Conservation (phyloP, 2,888 invertebrate species). For the Pocota personata region DNA sequence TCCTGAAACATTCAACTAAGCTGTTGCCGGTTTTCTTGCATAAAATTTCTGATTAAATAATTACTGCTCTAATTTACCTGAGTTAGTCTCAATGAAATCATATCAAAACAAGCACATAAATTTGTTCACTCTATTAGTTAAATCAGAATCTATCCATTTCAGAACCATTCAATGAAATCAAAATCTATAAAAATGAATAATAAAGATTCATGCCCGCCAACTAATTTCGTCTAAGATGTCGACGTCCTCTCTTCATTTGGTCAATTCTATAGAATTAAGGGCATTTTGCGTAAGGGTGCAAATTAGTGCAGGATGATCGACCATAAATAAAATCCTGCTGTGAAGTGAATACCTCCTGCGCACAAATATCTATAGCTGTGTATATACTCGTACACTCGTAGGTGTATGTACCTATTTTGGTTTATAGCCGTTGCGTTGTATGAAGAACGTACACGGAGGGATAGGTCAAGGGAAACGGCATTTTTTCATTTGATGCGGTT, state of each 20-base stretch:
- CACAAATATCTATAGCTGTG: not conserved
- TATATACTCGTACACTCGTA: not conserved
- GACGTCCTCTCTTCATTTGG: not conserved
- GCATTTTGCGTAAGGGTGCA: not conserved
- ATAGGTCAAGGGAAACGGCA: not conserved
- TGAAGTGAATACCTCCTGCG: not conserved
- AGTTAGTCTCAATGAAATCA: not conserved
- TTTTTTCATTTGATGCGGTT: not conserved
- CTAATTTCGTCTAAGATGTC: not conserved
- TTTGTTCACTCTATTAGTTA: not conserved
- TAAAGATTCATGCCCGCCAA: not conserved
- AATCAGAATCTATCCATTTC: not conserved
- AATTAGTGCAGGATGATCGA: constrained; percentile 6
- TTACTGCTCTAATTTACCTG: not conserved
- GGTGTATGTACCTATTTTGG: not conserved
- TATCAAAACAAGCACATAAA: not conserved
- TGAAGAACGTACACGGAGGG: not conserved
- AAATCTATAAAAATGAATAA: not conserved
- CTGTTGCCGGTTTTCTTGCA: no score
- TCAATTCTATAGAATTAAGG: not conserved
- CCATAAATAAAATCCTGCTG: not conserved
- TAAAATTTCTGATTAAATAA: no score
- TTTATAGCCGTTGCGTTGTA: not conserved
- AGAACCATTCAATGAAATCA: not conserved
- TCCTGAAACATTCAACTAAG: no score